These are phyloP conservation scores for Drosophila sordidula DNA, from an alignment of 2,888 invertebrate species.

Conservation along the genomic window DNA sequence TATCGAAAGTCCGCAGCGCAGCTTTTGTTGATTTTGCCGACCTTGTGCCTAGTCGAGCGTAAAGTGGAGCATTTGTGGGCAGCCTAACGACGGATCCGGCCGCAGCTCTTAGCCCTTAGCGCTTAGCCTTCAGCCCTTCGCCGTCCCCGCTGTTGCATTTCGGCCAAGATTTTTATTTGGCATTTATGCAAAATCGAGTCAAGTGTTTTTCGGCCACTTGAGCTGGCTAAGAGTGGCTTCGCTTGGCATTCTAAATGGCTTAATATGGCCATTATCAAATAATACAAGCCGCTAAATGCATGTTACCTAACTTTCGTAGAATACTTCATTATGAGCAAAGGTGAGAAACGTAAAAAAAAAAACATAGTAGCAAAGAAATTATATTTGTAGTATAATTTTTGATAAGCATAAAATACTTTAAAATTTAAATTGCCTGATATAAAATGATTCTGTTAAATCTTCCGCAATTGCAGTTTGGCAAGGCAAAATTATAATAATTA, in stretches of 20 bases:
- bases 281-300: slow-evolving; percentile 11
- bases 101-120: slow-evolving; percentile 3
- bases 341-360: too few species aligned
- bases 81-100: slow-evolving; percentile 47
- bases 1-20: slow-evolving; percentile 63
- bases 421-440: not conserved
- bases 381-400: too few species aligned
- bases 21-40: slow-evolving; percentile 73
- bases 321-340: too few species aligned
- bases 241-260: slow-evolving; percentile 10
- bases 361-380: too few species aligned
- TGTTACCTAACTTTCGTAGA: slow-evolving; percentile 10
- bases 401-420: too few species aligned
- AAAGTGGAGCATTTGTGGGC: slow-evolving; percentile 72
- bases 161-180: slow-evolving; percentile 45
- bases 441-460: too few species aligned
- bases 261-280: slow-evolving; percentile 49
- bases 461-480: too few species aligned
- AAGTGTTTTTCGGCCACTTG: slow-evolving; percentile 45
- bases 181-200: slow-evolving; percentile 62
- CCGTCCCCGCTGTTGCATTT: slow-evolving; percentile 33
- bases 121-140: slow-evolving; percentile 8
- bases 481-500: too few species aligned
- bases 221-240: slow-evolving; percentile 26
- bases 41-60: slow-evolving; percentile 75